Evolutionary conservation across 2,888 invertebrate species (phyloP).

Genomic region (Perdita meconis): DNA sequence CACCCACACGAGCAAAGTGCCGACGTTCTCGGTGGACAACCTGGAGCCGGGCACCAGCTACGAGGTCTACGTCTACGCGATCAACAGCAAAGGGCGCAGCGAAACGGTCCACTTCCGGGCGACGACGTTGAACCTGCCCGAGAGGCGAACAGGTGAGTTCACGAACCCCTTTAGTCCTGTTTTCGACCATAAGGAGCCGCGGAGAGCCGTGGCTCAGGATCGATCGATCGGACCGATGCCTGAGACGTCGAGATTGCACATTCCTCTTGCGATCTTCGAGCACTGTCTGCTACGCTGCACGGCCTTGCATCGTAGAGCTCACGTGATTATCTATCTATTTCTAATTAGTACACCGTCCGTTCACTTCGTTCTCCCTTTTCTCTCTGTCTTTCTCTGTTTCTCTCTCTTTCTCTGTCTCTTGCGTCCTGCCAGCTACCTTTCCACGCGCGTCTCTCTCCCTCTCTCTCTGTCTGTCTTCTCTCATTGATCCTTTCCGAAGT

Average conservation of each 20-base stretch:
- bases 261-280: conserved; percentile 61
- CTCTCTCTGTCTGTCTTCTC: too few relatives aligned
- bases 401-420: too few relatives aligned
- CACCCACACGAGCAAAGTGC: conserved; percentile 86
- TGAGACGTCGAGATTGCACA: conserved; percentile 38
- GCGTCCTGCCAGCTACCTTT: background rate
- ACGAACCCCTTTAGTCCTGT: background rate
- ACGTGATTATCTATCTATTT: conserved; percentile 65
- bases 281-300: conserved; percentile 81
- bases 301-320: conserved; percentile 81
- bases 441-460: background rate
- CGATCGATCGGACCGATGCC: conserved; percentile 33
- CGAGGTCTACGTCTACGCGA: conserved; percentile 89
- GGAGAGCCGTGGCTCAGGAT: conserved; percentile 6
- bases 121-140: conserved; percentile 90
- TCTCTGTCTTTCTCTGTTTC: background rate
- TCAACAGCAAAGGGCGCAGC: conserved; percentile 90
- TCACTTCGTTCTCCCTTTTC: background rate
- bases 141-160: conserved; percentile 89
- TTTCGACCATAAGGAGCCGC: conserved; percentile 10
- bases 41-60: conserved; percentile 89
- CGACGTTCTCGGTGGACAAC: conserved; percentile 88
- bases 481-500: too few relatives aligned
- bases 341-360: conserved; percentile 23
- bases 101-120: conserved; percentile 88